Base-by-base conservation (phyloP, 2,888 invertebrate genomes). In the Cataglyphis cursor region DNA sequence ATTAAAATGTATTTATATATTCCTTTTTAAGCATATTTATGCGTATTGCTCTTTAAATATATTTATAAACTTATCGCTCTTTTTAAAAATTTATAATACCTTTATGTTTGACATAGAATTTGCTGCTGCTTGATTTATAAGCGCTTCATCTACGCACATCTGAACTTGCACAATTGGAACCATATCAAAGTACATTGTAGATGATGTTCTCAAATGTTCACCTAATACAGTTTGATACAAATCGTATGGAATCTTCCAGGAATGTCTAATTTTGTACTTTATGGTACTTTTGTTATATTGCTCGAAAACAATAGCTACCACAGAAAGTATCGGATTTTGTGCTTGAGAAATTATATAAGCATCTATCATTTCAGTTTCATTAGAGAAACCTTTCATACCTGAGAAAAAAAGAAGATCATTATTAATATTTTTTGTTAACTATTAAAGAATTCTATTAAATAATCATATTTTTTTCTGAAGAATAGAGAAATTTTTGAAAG, bases 291-390 rank as follows among this genome's bases (percentile, higher is more conserved):
- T 86, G 64, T 93, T 85, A 9, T 86, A 88, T 21, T 82, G 24
- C 8, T 91, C 84, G 51, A 95, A 94, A 61, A 93, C 86, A 41
- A 94, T 70, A 24, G 92, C 94, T 44, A 94, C n/a, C 9, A 92
- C 88, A 18, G 85, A 76, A 0, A 57, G 64, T 9, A 70, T 41
- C 1, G 76, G 68, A 44, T 82, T 59, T n/a, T 89, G 28, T 31
- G 90, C 89, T 44, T 92, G 91, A 21, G 90, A 72, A 3, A 82
- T 18, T 6, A 88, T 84, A 72, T 93, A 93, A 65, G 65, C 84
- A 10, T 92, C 86, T 15, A 94, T 35, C 90, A 94, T 91, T 4
- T 90, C 88, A 38, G 87, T 89, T 82, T 94, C 94, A n/a, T 89
- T 85, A 44, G 76, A 5, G 81, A 93, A 92, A 41, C 93, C 93